A percentile compares a stretch with the other conserved stretches of the same genome.
phyloP scores from a whole-genome alignment of 2,888 invertebrate species.

The Andrena minutula region DNA sequence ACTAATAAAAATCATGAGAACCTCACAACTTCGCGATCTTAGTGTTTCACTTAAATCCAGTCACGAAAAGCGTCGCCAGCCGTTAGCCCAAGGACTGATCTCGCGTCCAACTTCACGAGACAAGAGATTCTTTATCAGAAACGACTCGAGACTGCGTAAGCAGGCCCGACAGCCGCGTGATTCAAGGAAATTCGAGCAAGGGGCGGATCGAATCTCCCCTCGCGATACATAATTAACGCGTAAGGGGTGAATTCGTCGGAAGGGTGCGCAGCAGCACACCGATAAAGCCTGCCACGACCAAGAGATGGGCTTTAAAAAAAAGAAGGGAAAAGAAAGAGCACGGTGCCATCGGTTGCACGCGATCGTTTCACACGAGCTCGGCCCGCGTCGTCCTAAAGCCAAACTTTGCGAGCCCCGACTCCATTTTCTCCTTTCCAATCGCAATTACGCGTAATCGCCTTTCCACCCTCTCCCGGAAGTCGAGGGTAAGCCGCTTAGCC shows the following conservation, averaged over 20 bases:
- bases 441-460: conserved; percentile 77
- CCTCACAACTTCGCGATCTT: too few species aligned
- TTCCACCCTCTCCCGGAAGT: conserved; percentile 68
- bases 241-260: conserved; percentile 55
- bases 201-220: conserved; percentile 57
- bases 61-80: too few species aligned
- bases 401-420: conserved; percentile 6
- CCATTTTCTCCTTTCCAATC: conserved; percentile 61
- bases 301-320: not conserved
- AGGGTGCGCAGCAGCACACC: conserved; percentile 25
- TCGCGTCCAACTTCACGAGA: not conserved
- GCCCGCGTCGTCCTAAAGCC: not conserved
- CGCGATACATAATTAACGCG: conserved; percentile 76
- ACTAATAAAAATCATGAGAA: too few species aligned
- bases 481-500: conserved; percentile 75
- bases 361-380: not conserved
- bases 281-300: conserved; percentile 29
- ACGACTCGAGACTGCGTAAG: not conserved
- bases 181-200: conserved; percentile 61
- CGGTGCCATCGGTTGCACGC: not conserved
- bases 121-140: not conserved
- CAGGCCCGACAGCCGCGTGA: conserved; percentile 19
- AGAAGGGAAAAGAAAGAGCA: conserved; percentile 7
- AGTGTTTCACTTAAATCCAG: too few species aligned
- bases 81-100: not conserved